Evolutionary conservation across 2,113 vertebrate species (phyloP), one percentile per base, ranked within the genome.

Genomic region (Erythrolamprus reginae): DNA sequence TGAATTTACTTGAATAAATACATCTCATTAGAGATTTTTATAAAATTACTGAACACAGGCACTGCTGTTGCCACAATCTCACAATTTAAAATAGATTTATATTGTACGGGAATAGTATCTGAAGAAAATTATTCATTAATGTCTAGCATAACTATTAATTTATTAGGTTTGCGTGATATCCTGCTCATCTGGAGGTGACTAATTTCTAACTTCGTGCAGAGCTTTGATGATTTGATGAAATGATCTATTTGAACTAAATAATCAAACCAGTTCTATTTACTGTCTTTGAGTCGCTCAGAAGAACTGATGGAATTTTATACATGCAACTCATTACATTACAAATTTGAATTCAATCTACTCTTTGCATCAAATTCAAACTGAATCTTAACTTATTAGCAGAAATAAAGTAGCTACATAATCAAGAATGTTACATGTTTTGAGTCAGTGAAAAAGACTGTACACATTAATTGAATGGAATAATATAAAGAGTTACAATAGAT

Each of bases 11-110:
- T 85, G n/a, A 87, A 90, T 86, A 48, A 82, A 89, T 3, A 92
- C 50, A 45, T 19, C 33, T 92, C 10, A 45, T 0, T 92, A 89
- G 61, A 90, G 88, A 55, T 50, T 93, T 91, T 92, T 33, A 28
- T 48, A 5, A n/a, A 82, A 52, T 86, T 85, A n/a, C 10, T 88
- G 3, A 88, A 84, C 86, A 56, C 38, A 82, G 47, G 38, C 86
- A 77, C 77, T 88, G 45, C 90, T 91, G 47, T 84, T 91, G 77
- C 82, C 24, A 61, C 28, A 24, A 47, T 88, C 87, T 88, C 86
- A 88, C 53, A 84, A 28, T 61, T 88, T 84, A 51, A 84, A 88
- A 91, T 88, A 55, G 45, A 61, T 61, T 53, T 88, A 88, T 47
- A 61, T 84, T 23, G 45, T 38, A 48, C 3, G 8, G 13, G n/a